phyloP scores from a whole-genome alignment of 1,140 invertebrate species.

The Drosophila leontia region DNA sequence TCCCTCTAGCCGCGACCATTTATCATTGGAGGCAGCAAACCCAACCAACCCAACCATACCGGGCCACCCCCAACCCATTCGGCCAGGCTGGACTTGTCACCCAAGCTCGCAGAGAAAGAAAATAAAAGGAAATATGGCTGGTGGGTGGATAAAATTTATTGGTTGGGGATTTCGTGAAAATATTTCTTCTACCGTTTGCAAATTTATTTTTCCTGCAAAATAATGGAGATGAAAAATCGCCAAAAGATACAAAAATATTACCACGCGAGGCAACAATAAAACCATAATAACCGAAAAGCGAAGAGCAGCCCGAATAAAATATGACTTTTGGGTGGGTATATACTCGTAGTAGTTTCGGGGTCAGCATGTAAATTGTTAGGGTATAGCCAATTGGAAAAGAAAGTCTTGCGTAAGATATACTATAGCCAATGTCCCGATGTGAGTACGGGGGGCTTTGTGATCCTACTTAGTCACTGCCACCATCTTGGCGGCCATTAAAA shows the following conservation, averaged over 20 bases:
- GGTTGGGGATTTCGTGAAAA: conserved; percentile 74
- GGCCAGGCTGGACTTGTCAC: conserved; percentile 73
- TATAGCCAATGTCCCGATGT: not conserved
- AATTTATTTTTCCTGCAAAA: conserved; percentile 80
- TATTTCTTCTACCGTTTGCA: conserved; percentile 77
- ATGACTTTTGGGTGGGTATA: conserved; percentile 38
- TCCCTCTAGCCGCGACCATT: conserved; percentile 75
- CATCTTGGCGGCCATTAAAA: conserved; percentile 57
- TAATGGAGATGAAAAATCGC: conserved; percentile 80
- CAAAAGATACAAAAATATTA: conserved; percentile 52
- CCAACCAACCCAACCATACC: not conserved
- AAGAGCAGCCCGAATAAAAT: conserved; percentile 61
- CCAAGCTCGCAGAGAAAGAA: conserved; percentile 30
- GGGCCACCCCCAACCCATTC: conserved; percentile 14
- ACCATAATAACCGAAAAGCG: conserved; percentile 45
- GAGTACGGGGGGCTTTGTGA: conserved; percentile 6
- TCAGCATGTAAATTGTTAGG: conserved; percentile 58
- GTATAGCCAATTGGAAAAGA: conserved; percentile 48
- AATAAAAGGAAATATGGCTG: conserved; percentile 21
- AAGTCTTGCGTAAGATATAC: conserved; percentile 18
- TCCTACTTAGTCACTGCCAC: conserved; percentile 44
- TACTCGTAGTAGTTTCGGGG: conserved; percentile 7
- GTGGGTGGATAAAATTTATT: conserved; percentile 69
- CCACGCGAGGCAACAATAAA: conserved; percentile 26
- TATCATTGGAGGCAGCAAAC: conserved; percentile 58